Evolutionary conservation across 2,888 invertebrate species (phyloP).

Genomic region (Tenthredo scrophulariae): DNA sequence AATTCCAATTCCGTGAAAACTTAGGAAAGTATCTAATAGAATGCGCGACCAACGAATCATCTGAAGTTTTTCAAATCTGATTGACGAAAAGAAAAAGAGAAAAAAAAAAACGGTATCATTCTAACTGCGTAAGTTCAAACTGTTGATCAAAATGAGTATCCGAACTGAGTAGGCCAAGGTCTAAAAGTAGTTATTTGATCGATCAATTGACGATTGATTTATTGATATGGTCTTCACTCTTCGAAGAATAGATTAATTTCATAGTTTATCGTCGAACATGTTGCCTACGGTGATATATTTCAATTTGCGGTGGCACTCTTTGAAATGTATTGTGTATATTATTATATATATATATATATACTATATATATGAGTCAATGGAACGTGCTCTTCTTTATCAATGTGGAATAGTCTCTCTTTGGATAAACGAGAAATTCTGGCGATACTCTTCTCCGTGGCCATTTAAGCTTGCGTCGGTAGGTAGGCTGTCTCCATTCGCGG

Average conservation of each 20-base stretch:
- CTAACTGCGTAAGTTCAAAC: not conserved
- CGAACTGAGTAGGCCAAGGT: too few species aligned
- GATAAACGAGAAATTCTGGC: not conserved
- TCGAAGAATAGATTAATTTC: not conserved
- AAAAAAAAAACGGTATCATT: not conserved
- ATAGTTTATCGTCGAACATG: too few species aligned
- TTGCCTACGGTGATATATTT: not conserved
- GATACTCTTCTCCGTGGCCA: not conserved
- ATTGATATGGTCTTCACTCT: not conserved
- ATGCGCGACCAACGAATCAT: too few species aligned
- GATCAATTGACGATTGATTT: conserved; percentile 4
- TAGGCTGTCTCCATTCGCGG: conserved; percentile 13
- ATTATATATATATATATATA: too few species aligned
- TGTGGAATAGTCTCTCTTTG: not conserved
- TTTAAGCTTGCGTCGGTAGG: conserved; percentile 23
- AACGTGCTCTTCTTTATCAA: conserved; percentile 23
- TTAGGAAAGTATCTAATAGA: too few species aligned
- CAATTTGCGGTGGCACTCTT: not conserved
- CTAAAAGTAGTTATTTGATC: not conserved
- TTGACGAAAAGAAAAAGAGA: not conserved
- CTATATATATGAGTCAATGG: not conserved
- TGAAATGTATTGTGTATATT: not conserved
- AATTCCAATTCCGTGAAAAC: too few species aligned
- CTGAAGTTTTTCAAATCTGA: not conserved
- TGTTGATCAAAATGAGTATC: not conserved